Evolutionary conservation across 2,113 vertebrate genomes (phyloP).

Genomic region (Promerops cafer): DNA sequence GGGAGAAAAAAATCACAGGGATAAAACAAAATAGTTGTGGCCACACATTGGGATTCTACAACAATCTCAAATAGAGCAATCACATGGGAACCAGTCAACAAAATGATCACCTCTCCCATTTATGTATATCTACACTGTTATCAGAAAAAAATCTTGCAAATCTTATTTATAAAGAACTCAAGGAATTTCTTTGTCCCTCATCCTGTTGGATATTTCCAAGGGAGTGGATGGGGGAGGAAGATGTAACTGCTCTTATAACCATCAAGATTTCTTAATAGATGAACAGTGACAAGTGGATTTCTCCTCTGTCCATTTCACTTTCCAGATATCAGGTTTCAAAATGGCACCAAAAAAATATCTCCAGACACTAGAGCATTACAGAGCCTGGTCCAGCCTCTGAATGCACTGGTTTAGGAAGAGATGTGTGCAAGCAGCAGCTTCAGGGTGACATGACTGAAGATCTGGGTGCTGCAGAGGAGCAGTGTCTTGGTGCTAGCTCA

Average conservation of each 20-base stretch:
- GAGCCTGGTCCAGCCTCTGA: not conserved
- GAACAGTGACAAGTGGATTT: not conserved
- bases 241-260: not conserved
- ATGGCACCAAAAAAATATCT: not conserved
- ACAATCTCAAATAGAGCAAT: not conserved
- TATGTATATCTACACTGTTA: not conserved
- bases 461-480: not conserved
- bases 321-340: not conserved
- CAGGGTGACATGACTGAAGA: not conserved
- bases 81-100: not conserved
- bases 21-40: not conserved
- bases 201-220: not conserved
- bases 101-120: not conserved
- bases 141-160: not conserved
- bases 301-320: not conserved
- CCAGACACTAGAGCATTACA: not conserved
- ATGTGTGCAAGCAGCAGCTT: not conserved
- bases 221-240: not conserved
- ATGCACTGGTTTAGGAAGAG: not conserved
- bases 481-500: fast-evolving
- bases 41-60: not conserved
- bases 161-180: not conserved
- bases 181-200: not conserved
- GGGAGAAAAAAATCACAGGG: not conserved
- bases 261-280: not conserved